Percentiles rank a stretch among this genome's conserved stretches.
phyloP scores from a whole-genome alignment of 2,113 vertebrate species.

The Rallus limicola region DNA sequence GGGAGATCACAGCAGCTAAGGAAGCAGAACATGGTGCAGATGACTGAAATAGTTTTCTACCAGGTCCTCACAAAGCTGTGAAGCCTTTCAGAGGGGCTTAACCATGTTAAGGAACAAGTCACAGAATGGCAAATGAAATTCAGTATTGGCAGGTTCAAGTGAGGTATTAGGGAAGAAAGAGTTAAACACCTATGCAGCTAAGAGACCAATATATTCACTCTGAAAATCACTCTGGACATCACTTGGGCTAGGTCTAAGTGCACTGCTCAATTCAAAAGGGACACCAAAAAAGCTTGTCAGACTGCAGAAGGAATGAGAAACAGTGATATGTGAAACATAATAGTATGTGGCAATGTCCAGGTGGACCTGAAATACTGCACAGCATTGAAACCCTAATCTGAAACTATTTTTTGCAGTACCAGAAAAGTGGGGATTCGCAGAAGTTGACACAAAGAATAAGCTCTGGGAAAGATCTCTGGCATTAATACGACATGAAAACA shows the following conservation, averaged over 20 bases:
- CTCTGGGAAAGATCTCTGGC: neutral
- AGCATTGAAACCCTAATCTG: neutral
- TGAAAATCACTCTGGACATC: neutral
- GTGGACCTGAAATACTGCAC: neutral
- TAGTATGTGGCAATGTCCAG: neutral
- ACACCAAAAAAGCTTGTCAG: neutral
- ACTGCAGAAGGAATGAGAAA: neutral
- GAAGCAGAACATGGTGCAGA: neutral
- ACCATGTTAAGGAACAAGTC: neutral
- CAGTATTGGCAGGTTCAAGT: neutral
- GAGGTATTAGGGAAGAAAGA: neutral
- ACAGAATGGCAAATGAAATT: neutral
- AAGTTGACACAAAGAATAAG: neutral
- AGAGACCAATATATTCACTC: neutral
- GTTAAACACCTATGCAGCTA: neutral
- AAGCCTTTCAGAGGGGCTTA: neutral
- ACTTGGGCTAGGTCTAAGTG: neutral
- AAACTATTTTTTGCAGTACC: neutral
- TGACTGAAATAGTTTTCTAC: neutral
- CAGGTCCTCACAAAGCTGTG: neutral
- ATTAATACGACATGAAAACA: neutral
- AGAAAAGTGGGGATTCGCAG: neutral
- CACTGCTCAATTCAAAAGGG: fast-evolving
- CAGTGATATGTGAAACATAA: neutral
- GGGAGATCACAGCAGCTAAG: neutral